phyloP scores from a whole-genome alignment of 2,888 invertebrate species.

The Napeogenes inachia region DNA sequence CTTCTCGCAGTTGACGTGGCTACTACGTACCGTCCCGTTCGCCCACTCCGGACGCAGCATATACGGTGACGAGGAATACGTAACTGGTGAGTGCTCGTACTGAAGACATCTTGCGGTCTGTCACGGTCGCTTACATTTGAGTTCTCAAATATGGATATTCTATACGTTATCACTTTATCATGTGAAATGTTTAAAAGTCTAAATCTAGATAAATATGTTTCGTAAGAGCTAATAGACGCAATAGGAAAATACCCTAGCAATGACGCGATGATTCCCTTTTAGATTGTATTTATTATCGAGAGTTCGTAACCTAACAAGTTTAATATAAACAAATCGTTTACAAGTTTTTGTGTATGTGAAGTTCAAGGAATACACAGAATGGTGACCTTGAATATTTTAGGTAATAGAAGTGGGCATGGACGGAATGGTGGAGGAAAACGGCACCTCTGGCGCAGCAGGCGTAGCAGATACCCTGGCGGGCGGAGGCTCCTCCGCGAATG shows the following conservation, averaged over 20 bases:
- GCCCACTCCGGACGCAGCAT: conserved; percentile 96
- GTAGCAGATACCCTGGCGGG: conserved; percentile 59
- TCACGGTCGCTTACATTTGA: conserved; percentile 70
- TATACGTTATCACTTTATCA: conserved; percentile 35
- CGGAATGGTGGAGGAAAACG: conserved; percentile 95
- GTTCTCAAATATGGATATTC: conserved; percentile 67
- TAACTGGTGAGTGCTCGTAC: conserved; percentile 90
- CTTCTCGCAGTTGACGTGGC: conserved; percentile 93
- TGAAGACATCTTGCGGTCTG: conserved; percentile 75
- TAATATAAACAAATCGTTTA: conserved; percentile 41
- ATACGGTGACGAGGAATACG: conserved; percentile 96
- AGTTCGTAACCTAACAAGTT: conserved; percentile 52
- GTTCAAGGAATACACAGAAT: conserved; percentile 65
- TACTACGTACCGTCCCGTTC: conserved; percentile 94
- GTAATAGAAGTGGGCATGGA: conserved; percentile 86
- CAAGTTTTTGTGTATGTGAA: conserved; percentile 43
- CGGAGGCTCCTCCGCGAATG: conserved; percentile 50
- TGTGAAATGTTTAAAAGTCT: conserved; percentile 42
- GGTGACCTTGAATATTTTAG: conserved; percentile 80
- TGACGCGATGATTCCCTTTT: conserved; percentile 69
- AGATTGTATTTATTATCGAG: conserved; percentile 38
- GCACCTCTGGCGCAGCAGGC: conserved; percentile 69
- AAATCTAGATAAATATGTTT: conserved; percentile 48
- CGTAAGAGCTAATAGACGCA: conserved; percentile 61
- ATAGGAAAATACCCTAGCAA: conserved; percentile 65